Evolutionary conservation across 1,140 invertebrate species (phyloP).

Genomic region (Megalonaias nervosa): DNA sequence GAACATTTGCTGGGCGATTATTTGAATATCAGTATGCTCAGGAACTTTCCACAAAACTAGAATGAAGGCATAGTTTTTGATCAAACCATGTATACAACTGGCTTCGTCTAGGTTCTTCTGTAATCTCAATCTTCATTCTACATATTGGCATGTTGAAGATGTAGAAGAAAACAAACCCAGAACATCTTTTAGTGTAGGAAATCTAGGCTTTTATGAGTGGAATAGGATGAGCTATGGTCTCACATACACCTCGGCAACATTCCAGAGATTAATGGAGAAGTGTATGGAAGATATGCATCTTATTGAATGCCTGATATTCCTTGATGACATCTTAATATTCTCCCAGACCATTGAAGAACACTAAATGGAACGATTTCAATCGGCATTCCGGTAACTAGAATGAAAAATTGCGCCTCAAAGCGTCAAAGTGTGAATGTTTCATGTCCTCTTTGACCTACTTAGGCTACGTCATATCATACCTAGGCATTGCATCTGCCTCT

Average conservation of each 20-base stretch:
- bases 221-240: slow-evolving; percentile 48
- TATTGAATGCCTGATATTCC: slow-evolving; percentile 37
- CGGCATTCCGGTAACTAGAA: slow-evolving; percentile 10
- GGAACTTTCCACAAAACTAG: slow-evolving; percentile 32
- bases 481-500: slow-evolving; percentile 50
- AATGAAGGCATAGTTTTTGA: slow-evolving; percentile 41
- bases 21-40: too few species aligned
- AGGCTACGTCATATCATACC: slow-evolving; percentile 42
- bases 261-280: slow-evolving; percentile 53
- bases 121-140: slow-evolving; percentile 44
- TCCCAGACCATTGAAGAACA: slow-evolving; percentile 10
- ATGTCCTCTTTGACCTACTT: slow-evolving; percentile 44
- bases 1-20: too few species aligned
- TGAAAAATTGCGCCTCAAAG: slow-evolving; percentile 32
- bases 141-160: slow-evolving; percentile 69
- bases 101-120: slow-evolving; percentile 46
- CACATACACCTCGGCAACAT: slow-evolving; percentile 42
- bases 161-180: slow-evolving; percentile 41
- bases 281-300: slow-evolving; percentile 36
- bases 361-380: too few species aligned
- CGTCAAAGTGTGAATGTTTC: slow-evolving; percentile 65
- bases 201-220: slow-evolving; percentile 44
- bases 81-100: slow-evolving; percentile 38
- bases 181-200: slow-evolving; percentile 41
- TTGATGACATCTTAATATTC: slow-evolving; percentile 51